Evolutionary conservation across 37 sponge, comb jelly and placozoan species (phyloP), one percentile per base, ranked within the genome.

Genomic region (Crambe crambe): DNA sequence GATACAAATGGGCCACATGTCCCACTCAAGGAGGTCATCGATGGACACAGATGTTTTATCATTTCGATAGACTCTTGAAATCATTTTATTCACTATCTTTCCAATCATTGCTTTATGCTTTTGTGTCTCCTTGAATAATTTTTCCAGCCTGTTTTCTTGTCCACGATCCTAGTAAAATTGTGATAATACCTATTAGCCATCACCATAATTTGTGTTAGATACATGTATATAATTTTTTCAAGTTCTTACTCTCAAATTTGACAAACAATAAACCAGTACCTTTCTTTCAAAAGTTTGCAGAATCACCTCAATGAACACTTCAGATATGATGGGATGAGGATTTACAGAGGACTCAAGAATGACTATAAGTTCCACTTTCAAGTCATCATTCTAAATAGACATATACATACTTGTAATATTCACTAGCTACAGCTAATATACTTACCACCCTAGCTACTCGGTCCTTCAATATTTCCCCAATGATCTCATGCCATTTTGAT

Each of bases 21-120:
- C 67, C 88, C 88, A 88, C 0, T 63, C 34, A 10, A 88, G 64
- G 26, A 88, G 58, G 18, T 71, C 78, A 63, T 88, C 83, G 20
- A 88, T 27, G 9, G 71, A 62, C 21, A 85, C 40, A 51, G 58
- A 42, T 31, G 12, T 23, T 0, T 22, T n/a, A 36, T 72, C 56
- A 35, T 59, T 34, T 20, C 61, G 75, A 64, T 88, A 88, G 51
- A 66, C 60, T 65, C 56, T 80, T 30, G 23, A 12, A 15, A 83
- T 9, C 8, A 83, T 35, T 41, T 37, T 41, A 32, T 54, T 68
- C 64, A 74, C 42, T 3, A 83, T 44, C 25, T 22, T 75, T 27
- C 83, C 83, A 32, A 83, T 34, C 12, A 29, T 54, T 29, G 3
- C 36, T 20, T 18, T 73, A 15, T 73, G 34, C 42, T 70, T 70